phyloP scores from a whole-genome alignment of 2,797 vertebrate genomes.

The Falco peregrinus region DNA sequence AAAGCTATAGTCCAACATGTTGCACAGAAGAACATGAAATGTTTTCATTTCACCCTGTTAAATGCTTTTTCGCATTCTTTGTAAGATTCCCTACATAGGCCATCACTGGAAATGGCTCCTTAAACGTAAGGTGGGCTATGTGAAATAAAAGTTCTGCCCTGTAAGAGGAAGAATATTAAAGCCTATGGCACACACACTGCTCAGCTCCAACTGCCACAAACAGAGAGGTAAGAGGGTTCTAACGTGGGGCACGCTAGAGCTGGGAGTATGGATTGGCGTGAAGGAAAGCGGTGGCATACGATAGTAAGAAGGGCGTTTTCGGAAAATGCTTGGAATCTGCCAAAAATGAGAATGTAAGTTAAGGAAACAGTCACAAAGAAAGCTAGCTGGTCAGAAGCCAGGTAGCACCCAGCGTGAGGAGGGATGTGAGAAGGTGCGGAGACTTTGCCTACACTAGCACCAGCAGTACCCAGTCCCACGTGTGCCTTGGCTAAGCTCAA shows the following conservation, averaged over 20 bases:
- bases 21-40: background rate
- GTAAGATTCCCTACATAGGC: background rate
- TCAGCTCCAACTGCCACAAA: background rate
- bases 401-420: background rate
- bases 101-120: background rate
- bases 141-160: background rate
- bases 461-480: background rate
- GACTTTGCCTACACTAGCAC: background rate
- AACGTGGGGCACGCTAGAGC: background rate
- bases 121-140: background rate
- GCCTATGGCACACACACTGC: background rate
- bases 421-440: rapidly evolving
- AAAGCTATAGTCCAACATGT: background rate
- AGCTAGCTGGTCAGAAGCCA: background rate
- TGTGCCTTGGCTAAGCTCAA: background rate
- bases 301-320: background rate
- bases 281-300: background rate
- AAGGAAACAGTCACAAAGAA: background rate
- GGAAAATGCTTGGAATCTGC: background rate
- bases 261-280: background rate
- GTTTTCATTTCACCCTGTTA: background rate
- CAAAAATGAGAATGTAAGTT: background rate
- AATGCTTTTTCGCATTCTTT: background rate
- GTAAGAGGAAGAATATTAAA: background rate
- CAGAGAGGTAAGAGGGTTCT: background rate